These are phyloP conservation scores for Luehdorfia chinensis DNA, from an alignment of 1,140 invertebrate species.

Conservation along the genomic window DNA sequence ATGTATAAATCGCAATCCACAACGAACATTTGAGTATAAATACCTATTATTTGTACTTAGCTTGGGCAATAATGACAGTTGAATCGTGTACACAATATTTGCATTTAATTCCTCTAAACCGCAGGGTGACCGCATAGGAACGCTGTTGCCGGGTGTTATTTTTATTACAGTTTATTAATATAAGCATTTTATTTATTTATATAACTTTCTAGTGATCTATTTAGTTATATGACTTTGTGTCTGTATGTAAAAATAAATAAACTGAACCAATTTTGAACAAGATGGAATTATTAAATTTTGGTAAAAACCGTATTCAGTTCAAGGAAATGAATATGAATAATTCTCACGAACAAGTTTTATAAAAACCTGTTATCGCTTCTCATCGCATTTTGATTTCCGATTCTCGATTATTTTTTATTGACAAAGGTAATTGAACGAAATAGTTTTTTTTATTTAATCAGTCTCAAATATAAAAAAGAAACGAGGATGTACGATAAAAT, in stretches of 20 bases:
- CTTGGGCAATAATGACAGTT: not conserved
- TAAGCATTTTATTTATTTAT: too few relatives aligned
- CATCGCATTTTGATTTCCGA: conserved; percentile 5
- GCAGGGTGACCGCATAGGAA: not conserved
- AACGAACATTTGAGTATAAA: not conserved
- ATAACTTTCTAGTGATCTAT: too few relatives aligned
- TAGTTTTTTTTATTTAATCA: conserved; percentile 4
- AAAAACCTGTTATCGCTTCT: too few relatives aligned
- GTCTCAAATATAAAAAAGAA: not conserved
- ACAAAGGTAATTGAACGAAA: not conserved
- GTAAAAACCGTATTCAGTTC: too few relatives aligned
- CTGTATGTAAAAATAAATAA: too few relatives aligned
- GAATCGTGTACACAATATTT: not conserved
- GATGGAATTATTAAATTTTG: too few relatives aligned
- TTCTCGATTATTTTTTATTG: conserved; percentile 13
- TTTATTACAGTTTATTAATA: too few relatives aligned
- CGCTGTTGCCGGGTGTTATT: too few relatives aligned
- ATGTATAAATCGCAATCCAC: too few relatives aligned
- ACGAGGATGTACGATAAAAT: not conserved
- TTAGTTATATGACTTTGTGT: too few relatives aligned
- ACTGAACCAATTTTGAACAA: too few relatives aligned
- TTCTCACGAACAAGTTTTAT: conserved; percentile 17
- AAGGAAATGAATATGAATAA: conserved; percentile 21
- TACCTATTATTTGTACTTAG: too few relatives aligned
- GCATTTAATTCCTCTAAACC: not conserved